Evolutionary conservation across 1,140 invertebrate species (phyloP).

Genomic region (Arctopsyche grandis): DNA sequence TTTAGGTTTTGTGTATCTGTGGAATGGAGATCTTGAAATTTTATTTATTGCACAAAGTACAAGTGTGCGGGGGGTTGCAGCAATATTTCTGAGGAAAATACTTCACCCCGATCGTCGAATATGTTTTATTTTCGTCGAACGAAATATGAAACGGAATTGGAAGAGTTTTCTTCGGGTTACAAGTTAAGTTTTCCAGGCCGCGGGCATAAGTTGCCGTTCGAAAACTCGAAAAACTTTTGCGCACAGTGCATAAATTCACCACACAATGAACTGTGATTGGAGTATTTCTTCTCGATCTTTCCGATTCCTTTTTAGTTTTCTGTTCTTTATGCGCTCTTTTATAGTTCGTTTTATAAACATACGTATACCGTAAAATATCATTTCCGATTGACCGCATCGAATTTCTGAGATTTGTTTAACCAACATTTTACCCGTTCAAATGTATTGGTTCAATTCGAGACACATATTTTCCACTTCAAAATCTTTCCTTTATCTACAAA

Average conservation of each 20-base stretch:
- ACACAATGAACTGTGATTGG: slow-evolving; percentile 30
- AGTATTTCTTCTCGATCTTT: slow-evolving; percentile 9
- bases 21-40: background rate
- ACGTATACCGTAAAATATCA: too few relatives aligned
- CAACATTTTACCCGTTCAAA: too few relatives aligned
- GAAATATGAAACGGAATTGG: background rate
- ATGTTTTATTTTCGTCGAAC: background rate
- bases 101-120: background rate
- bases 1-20: too few relatives aligned
- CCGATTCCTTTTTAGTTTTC: background rate
- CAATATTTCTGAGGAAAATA: background rate
- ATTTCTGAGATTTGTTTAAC: too few relatives aligned
- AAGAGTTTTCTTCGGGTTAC: slow-evolving; percentile 17
- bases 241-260: slow-evolving; percentile 30
- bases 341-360: background rate
- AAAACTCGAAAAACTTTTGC: slow-evolving; percentile 23
- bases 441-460: too few relatives aligned
- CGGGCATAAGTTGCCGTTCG: background rate
- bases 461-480: too few relatives aligned
- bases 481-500: too few relatives aligned
- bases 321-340: background rate
- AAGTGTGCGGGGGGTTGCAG: background rate
- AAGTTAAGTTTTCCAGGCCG: slow-evolving; percentile 3
- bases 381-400: too few relatives aligned
- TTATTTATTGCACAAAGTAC: background rate